Conservation (phyloP, 2,797 vertebrate genomes). For the Gephyroberyx darwinii region DNA sequence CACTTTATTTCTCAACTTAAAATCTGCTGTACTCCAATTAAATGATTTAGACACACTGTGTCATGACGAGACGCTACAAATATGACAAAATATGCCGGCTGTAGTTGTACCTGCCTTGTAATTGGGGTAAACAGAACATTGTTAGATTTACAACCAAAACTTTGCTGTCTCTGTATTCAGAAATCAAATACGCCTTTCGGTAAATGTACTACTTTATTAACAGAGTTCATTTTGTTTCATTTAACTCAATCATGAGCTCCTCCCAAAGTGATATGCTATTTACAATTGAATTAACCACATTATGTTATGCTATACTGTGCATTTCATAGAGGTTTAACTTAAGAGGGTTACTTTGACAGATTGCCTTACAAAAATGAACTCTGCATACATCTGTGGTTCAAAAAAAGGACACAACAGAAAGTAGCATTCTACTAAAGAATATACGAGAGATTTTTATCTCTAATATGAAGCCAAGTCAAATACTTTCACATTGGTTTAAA, state of each 20-base stretch:
- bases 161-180: slow-evolving; percentile 30
- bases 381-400: background rate
- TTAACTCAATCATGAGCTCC: slow-evolving; percentile 4
- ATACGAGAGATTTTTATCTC: background rate
- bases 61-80: slow-evolving; percentile 26
- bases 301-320: slow-evolving; percentile 16
- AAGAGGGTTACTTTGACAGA: slow-evolving; percentile 6
- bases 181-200: slow-evolving; percentile 56
- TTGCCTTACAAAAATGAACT: slow-evolving; percentile 2
- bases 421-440: background rate
- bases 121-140: slow-evolving; percentile 32
- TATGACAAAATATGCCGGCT: slow-evolving; percentile 14
- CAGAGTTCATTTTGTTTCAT: slow-evolving; percentile 3
- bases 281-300: background rate
- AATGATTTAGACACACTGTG: slow-evolving; percentile 15
- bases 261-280: background rate
- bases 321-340: slow-evolving; percentile 17
- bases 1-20: slow-evolving; percentile 73
- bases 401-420: slow-evolving; percentile 8
- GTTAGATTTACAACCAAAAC: slow-evolving; percentile 30
- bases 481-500: slow-evolving; percentile 4
- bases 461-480: background rate
- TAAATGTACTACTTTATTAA: slow-evolving; percentile 32
- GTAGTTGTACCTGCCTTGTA: slow-evolving; percentile 29
- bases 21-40: slow-evolving; percentile 39